phyloP scores from a whole-genome alignment of 2,888 invertebrate species.

The Parthenolecanium corni region DNA sequence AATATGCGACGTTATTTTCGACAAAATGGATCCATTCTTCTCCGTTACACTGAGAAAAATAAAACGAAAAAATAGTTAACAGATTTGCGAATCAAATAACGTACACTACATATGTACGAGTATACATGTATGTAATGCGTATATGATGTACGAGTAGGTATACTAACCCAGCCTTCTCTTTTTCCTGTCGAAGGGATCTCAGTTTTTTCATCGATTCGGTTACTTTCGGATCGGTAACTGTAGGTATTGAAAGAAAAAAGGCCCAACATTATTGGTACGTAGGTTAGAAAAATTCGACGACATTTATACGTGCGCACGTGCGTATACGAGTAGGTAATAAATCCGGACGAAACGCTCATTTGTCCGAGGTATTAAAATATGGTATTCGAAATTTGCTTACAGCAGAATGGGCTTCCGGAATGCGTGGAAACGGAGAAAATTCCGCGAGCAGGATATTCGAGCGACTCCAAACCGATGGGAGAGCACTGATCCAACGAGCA shows the following conservation, averaged over 20 bases:
- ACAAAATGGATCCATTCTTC: too few relatives aligned
- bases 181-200: not conserved
- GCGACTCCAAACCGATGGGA: constrained; percentile 36
- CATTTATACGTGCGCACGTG: not conserved
- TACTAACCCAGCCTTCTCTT: not conserved
- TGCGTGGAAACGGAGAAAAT: constrained; percentile 36
- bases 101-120: too few relatives aligned
- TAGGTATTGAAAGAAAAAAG: not conserved
- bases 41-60: too few relatives aligned
- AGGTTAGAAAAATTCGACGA: not conserved
- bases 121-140: too few relatives aligned
- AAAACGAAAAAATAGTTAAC: too few relatives aligned
- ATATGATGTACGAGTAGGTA: too few relatives aligned
- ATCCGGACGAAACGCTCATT: too few relatives aligned
- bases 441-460: constrained; percentile 35
- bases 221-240: constrained; percentile 18
- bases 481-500: constrained; percentile 36
- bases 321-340: not conserved
- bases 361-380: too few relatives aligned
- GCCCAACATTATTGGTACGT: not conserved
- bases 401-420: constrained; percentile 36
- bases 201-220: constrained; percentile 10
- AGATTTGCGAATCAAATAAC: too few relatives aligned
- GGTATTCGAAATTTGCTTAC: constrained; percentile 32
- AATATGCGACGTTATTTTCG: too few relatives aligned